Conservation (phyloP, 1,140 invertebrate genomes). For the Dufourea novaeangliae region DNA sequence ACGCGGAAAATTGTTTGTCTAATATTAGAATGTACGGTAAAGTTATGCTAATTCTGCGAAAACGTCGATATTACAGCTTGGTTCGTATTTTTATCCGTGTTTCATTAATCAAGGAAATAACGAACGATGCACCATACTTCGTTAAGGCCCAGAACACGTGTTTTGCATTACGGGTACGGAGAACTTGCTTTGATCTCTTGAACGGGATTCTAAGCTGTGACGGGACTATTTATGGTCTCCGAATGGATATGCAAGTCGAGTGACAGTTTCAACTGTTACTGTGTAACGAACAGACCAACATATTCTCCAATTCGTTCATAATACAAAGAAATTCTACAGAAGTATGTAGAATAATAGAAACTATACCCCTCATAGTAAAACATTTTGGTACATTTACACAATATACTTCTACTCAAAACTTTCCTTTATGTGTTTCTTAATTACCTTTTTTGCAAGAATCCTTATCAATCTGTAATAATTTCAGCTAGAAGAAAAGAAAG, state of each 20-base stretch:
- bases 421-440: no score
- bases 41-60: neutral
- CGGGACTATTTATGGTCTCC: constrained; percentile 15
- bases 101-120: constrained; percentile 15
- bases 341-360: no score
- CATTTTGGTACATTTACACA: no score
- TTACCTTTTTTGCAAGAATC: no score
- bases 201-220: neutral
- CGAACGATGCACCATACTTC: neutral
- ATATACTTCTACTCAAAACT: no score
- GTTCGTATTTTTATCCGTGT: constrained; percentile 20
- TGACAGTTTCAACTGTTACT: neutral
- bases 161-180: constrained; percentile 4
- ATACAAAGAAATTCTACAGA: no score
- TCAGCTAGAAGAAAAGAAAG: no score
- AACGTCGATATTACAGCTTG: neutral
- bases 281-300: neutral
- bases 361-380: no score
- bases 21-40: constrained; percentile 2
- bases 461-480: no score
- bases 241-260: neutral
- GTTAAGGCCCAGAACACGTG: constrained; percentile 19
- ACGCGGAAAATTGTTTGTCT: neutral
- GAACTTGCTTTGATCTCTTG: constrained; percentile 34
- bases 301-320: neutral